Conservation (phyloP, 2,888 invertebrate species). For the Plemyria rubiginata region DNA sequence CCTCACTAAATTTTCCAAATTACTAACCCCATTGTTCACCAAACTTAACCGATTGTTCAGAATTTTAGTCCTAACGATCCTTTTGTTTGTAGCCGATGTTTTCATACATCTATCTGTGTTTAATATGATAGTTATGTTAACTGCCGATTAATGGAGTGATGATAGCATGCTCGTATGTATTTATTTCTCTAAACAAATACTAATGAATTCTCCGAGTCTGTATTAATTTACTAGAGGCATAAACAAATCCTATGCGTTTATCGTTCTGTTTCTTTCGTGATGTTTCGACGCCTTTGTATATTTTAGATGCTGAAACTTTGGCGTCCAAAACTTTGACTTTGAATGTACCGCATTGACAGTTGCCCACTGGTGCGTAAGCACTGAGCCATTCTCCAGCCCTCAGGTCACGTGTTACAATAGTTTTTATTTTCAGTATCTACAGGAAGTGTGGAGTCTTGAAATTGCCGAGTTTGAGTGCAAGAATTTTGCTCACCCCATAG, state of each 20-base stretch:
- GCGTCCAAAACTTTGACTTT: constrained; percentile 15
- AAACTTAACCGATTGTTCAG: constrained; percentile 1
- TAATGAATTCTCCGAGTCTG: constrained; percentile 42
- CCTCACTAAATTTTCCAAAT: neutral
- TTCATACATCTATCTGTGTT: neutral
- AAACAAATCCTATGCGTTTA: constrained; percentile 56
- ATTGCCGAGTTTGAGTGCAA: constrained; percentile 11
- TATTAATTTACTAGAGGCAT: constrained; percentile 50
- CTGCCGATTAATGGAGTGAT: neutral
- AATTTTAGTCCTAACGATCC: neutral
- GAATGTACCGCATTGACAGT: too few relatives aligned
- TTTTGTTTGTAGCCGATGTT: neutral
- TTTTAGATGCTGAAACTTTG: constrained; percentile 28
- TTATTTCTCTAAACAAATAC: constrained; percentile 2
- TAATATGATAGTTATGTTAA: neutral
- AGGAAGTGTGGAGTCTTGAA: neutral
- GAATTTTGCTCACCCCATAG: constrained; percentile 46
- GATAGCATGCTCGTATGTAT: neutral
- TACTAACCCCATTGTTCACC: neutral
- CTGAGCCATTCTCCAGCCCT: too few relatives aligned
- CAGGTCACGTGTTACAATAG: neutral
- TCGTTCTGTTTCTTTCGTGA: constrained; percentile 46
- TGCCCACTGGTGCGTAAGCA: too few relatives aligned
- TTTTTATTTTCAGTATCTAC: neutral
- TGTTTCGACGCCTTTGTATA: constrained; percentile 28